Evolutionary conservation across 1,140 invertebrate genomes (phyloP), one percentile per base, ranked within the genome.

Genomic region (Caenorhabditis latens): DNA sequence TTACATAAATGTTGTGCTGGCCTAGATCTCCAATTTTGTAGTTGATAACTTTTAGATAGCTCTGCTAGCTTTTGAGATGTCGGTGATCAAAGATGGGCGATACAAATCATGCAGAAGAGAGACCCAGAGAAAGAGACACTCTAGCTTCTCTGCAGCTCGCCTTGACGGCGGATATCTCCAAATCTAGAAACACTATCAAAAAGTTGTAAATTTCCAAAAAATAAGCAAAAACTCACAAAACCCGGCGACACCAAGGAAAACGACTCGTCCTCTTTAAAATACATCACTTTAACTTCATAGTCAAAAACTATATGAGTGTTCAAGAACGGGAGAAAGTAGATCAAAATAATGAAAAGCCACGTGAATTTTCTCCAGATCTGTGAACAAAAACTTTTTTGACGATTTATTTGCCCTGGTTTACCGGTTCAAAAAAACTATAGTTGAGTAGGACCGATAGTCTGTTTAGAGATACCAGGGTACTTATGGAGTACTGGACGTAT

Each of bases 291-390:
- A 32, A 21, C 61, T 3, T 63, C 61, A 14, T 63, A 63, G 3
- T 63, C 24, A 63, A 40, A 63, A 40, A 63, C 24, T 1, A 63
- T 32, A 9, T 63, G 5, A 32, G 65, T 71, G 16, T 43, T 43
- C 0, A 71, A 21, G 16, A 71, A 71, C 1, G 65, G 65, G 8
- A 71, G 11, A 46, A 46, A 71, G 46, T 71, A 71, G 9, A 46
- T 46, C 0, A 71, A n/a, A 13, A 71, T 4, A 32, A 71, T n/a
- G 4, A 71, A n/a, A 46, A 71, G 0, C 14, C 40, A 71, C 46
- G 42, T 43, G 21, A 43, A 71, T 8, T 71, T 71, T 43, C 19
- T 71, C 65, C 65, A 71, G 6, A 71, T 71, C 65, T 71, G 21
- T 61, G 21, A 21, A 32, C 5, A 21, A 32, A 2, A 11, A 32